phyloP scores from a whole-genome alignment of 2,888 invertebrate species.

The Acanthacorydalis orientalis region DNA sequence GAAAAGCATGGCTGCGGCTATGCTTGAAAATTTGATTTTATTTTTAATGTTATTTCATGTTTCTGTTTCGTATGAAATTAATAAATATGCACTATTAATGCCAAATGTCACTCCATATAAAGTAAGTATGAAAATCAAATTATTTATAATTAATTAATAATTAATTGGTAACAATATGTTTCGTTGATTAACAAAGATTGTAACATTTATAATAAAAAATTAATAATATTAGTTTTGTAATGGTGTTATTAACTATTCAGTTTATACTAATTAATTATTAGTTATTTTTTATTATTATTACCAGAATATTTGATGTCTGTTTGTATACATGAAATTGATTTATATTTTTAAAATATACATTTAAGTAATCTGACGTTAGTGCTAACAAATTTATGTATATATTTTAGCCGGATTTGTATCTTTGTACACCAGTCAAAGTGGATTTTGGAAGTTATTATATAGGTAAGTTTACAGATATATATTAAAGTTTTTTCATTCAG shows the following conservation, averaged over 20 bases:
- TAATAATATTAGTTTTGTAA: too few species aligned
- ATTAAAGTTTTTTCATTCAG: not conserved
- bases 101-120: conserved; percentile 63
- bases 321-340: too few species aligned
- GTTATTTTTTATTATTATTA: too few species aligned
- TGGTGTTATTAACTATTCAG: not conserved
- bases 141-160: too few species aligned
- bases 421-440: conserved; percentile 80
- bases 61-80: conserved; percentile 20
- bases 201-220: too few species aligned
- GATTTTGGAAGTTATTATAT: conserved; percentile 66
- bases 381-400: conserved; percentile 12
- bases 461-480: conserved; percentile 33
- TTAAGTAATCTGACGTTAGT: too few species aligned
- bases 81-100: conserved; percentile 59
- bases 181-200: too few species aligned
- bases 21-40: not conserved
- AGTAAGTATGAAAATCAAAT: conserved; percentile 34
- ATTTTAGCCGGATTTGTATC: conserved; percentile 76
- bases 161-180: too few species aligned
- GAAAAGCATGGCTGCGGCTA: too few species aligned
- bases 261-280: not conserved
- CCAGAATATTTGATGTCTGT: too few species aligned
- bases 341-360: too few species aligned
- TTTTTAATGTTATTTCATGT: conserved; percentile 15